Conservation (phyloP, 2,113 vertebrate species). For the Epinephelus lanceolatus region DNA sequence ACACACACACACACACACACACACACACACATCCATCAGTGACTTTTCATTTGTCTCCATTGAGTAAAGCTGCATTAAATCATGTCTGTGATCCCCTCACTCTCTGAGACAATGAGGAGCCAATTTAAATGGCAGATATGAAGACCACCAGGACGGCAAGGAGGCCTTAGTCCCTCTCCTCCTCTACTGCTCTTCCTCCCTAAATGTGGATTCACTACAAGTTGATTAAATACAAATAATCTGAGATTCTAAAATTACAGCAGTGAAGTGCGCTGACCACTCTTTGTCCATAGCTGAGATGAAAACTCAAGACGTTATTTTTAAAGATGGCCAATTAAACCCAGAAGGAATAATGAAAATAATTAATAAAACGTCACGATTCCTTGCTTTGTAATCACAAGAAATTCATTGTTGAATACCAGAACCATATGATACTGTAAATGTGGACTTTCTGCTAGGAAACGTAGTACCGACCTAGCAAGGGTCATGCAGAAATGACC, state of each 20-base stretch:
- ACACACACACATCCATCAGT: conserved; percentile 76
- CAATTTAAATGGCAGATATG: conserved; percentile 63
- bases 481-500: background rate
- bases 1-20: conserved; percentile 38
- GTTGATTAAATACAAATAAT: conserved; percentile 21
- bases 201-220: conserved; percentile 23
- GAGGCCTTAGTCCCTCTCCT: conserved; percentile 17
- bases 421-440: background rate
- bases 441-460: background rate
- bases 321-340: background rate
- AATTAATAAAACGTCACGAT: too few relatives aligned
- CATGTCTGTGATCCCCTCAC: conserved; percentile 74
- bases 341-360: background rate
- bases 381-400: background rate
- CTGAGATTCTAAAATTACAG: conserved; percentile 11
- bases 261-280: background rate
- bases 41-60: conserved; percentile 81
- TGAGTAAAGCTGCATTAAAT: conserved; percentile 80
- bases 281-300: background rate
- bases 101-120: conserved; percentile 78
- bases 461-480: background rate
- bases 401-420: background rate
- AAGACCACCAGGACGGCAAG: conserved; percentile 68
- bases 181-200: conserved; percentile 35
- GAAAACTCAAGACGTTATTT: background rate